Evolutionary conservation across 2,888 invertebrate genomes (phyloP), one percentile per base, ranked within the genome.

Genomic region (Cantharis nigra): DNA sequence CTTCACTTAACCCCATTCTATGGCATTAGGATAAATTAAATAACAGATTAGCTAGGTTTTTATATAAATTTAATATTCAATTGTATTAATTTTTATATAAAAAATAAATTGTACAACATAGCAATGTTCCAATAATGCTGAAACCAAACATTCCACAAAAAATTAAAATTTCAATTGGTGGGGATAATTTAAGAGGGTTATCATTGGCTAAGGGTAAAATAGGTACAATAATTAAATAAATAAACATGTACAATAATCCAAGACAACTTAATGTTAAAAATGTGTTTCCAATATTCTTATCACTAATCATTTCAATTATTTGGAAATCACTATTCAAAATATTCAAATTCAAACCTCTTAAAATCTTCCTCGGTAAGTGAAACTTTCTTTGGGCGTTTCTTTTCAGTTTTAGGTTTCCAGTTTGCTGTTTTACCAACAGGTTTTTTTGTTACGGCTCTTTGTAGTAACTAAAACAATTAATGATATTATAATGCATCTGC

Each of bases 301-400:
- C 86, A 28, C 83, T 80, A 18, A 85, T 62, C 18, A 69, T 67
- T 82, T 83, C 84, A 63, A 70, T 75, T 72, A 69, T 11, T 33
- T 75, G 13, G 5, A 69, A 65, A 28, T 33, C 11, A 14, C 70
- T 89, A 89, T 82, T 90, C 91, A 86, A 91, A 90, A 83, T 92
- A 92, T 86, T 94, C 92, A 70, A 89, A 89, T 85, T 94, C 93
- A 86, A 94, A 94, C 78, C 91, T 91, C 78, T 91, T 89, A 82
- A 93, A 93, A 70, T 93, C 92, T 85, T 93, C 93, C 83, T 93
- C 92, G 0, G 94, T 93, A 85, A 95, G 94, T 14, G 90, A 93
- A 0, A 93, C 92, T 75, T 90, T 89, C 80, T 91, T 67, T n/a
- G 13, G 88, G 69, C 89, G 87, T 79, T 90, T 89, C 63, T 86